Evolutionary conservation across 1,140 invertebrate species (phyloP), one percentile per base, ranked within the genome.

Genomic region (Drosophila sp.): DNA sequence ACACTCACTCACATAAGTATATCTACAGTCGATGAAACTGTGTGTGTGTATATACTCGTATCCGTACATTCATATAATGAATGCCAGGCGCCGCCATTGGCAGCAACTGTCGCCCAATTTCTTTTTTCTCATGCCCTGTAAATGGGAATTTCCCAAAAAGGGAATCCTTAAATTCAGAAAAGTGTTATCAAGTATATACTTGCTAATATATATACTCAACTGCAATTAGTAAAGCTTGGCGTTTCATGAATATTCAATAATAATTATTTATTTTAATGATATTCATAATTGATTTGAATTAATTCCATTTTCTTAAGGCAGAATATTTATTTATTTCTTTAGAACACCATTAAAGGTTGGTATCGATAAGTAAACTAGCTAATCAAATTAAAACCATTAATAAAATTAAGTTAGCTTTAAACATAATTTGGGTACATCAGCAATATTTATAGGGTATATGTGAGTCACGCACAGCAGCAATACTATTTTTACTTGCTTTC

Each of bases 1-100:
- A 54, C 41, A 36, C 38, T 53, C 36, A 25, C 58, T 9, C 43
- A 58, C 34, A 65, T 53, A 36, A 32, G 57, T 25, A 38, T 43
- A 40, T 45, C 13, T 14, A 40, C 34, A 38, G 21, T 48, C 11
- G 2, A 11, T 32, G 18, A 34, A 40, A 11, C 48, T 29, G 29
- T 41, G 21, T 11, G 25, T 40, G 16, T 32, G 46, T 25, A 76
- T 3, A 54, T 53, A 16, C 21, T 21, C 21, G 21, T 21, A 21
- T 4, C 4, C 21, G 21, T 27, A 70, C 50, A 51, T 34, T 53
- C 50, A 62, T 57, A 78, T 57, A 80, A 81, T 86, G 82, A 86
- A 87, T 75, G 71, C 36, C 72, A 83, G 69, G 72, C 84, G 82
- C 76, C 82, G 72, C 53, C 82, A 86, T 67, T 51, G 80, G 38